Conservation (phyloP, 2,113 vertebrate genomes). For the Haplochromis burtoni region DNA sequence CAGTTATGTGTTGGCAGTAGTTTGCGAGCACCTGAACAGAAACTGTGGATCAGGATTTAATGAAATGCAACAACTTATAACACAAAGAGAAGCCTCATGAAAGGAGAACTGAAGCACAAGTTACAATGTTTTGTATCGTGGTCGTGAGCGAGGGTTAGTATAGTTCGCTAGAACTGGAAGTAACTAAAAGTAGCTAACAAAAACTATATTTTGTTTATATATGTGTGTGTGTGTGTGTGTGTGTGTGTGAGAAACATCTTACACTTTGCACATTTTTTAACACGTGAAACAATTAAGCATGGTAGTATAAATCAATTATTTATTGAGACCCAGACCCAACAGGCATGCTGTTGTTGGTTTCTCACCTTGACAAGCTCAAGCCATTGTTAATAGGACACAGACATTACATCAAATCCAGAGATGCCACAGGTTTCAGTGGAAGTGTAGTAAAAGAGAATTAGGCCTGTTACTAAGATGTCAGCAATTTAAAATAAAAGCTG, state of each 20-base stretch:
- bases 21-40: not conserved
- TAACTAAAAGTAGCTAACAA: not conserved
- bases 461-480: not conserved
- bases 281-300: not conserved
- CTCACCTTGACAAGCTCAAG: not conserved
- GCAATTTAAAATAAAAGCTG: not conserved
- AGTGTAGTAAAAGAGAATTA: not conserved
- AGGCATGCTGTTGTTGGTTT: not conserved
- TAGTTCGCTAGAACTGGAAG: not conserved
- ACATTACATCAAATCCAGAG: not conserved
- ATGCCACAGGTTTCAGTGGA: not conserved
- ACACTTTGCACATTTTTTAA: not conserved
- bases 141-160: not conserved
- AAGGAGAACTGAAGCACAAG: not conserved
- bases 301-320: not conserved
- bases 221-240: not conserved
- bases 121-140: not conserved
- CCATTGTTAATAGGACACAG: not conserved
- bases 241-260: not conserved
- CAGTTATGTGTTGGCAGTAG: not conserved
- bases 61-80: not conserved
- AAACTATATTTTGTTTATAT: not conserved
- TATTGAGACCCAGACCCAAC: not conserved
- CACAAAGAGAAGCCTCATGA: not conserved
- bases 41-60: not conserved